Evolutionary conservation across 2,888 invertebrate genomes (phyloP).

Genomic region (Sarcophaga caerulescens): DNA sequence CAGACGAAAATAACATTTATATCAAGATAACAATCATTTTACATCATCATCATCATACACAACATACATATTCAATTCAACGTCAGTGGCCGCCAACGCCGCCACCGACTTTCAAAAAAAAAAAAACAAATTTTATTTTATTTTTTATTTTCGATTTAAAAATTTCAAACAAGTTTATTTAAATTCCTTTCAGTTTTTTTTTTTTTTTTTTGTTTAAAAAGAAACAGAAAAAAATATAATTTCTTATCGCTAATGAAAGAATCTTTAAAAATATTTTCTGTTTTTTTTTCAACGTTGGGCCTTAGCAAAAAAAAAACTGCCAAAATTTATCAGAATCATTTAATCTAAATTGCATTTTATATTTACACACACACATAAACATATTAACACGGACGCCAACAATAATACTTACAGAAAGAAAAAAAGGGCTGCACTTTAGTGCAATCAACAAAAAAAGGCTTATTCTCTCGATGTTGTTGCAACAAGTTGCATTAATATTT

Average conservation of each 20-base stretch:
- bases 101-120: conserved; percentile 54
- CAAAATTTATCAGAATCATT: conserved; percentile 67
- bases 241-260: conserved; percentile 58
- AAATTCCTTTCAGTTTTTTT: conserved; percentile 62
- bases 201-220: no score
- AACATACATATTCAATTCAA: conserved; percentile 29
- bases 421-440: conserved; percentile 57
- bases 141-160: conserved; percentile 8
- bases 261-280: conserved; percentile 55
- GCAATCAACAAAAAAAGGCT: background rate
- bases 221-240: background rate
- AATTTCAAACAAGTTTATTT: conserved; percentile 65
- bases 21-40: conserved; percentile 58
- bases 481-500: conserved; percentile 31
- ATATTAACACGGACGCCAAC: background rate
- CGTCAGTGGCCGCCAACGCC: conserved; percentile 64
- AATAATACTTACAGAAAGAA: background rate
- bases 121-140: conserved; percentile 10
- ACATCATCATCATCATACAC: conserved; percentile 24
- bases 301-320: conserved; percentile 41
- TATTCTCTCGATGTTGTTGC: background rate
- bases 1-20: conserved; percentile 59
- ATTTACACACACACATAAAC: conserved; percentile 52
- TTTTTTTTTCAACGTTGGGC: conserved; percentile 19
- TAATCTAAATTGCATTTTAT: conserved; percentile 69